Evolutionary conservation across 2,113 vertebrate genomes (phyloP).

Genomic region (Chrysemys picta): DNA sequence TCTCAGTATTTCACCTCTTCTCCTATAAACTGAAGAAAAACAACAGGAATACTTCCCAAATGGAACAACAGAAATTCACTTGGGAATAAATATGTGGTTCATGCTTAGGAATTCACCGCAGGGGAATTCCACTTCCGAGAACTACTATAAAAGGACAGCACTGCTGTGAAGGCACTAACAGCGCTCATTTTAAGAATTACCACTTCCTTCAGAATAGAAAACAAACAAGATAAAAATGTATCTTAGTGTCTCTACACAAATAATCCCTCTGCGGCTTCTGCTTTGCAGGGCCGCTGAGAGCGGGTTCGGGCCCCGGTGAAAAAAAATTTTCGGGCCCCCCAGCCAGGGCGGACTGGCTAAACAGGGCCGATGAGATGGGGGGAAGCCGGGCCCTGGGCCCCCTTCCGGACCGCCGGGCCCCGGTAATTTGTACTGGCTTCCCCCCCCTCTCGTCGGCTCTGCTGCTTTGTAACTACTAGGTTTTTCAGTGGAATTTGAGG

Average conservation of each 20-base stretch:
- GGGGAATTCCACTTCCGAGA: conserved; percentile 18
- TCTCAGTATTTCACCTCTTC: neutral
- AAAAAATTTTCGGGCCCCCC: too few relatives aligned
- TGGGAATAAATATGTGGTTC: conserved; percentile 57
- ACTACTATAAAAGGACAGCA: neutral
- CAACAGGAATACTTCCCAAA: conserved; percentile 23
- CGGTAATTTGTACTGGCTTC: too few relatives aligned
- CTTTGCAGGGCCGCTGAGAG: neutral
- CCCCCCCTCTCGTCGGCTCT: too few relatives aligned
- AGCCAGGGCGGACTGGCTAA: too few relatives aligned
- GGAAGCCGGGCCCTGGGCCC: too few relatives aligned
- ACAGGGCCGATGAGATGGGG: too few relatives aligned
- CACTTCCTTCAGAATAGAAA: conserved; percentile 40
- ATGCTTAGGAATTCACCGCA: conserved; percentile 29
- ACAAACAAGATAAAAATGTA: conserved; percentile 39
- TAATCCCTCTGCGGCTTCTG: neutral
- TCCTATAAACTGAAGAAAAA: conserved; percentile 21
- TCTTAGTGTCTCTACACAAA: neutral
- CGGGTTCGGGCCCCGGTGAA: too few relatives aligned
- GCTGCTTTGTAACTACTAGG: neutral
- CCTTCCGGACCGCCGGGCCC: too few relatives aligned
- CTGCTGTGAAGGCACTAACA: neutral
- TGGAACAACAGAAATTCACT: conserved; percentile 9
- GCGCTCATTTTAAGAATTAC: conserved; percentile 59
- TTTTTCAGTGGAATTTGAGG: conserved; percentile 11